Base-by-base conservation (phyloP, 2,113 vertebrate species). In the Passer montanus region DNA sequence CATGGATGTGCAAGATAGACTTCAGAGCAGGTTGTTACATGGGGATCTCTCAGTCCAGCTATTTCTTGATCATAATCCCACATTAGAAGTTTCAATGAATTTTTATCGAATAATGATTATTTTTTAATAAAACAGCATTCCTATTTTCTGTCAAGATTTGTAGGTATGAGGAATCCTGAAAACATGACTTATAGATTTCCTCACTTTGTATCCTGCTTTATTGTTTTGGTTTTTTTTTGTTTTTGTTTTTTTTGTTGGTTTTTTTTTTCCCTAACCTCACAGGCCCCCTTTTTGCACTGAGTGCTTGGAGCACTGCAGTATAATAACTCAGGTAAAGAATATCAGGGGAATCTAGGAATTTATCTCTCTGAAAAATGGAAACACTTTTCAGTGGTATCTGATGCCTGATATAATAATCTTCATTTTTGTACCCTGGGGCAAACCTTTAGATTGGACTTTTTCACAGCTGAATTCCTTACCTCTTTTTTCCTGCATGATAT, bases 341-440 rank as follows among this genome's bases (percentile, higher is more conserved):
- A 82, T 67, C 52, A 92, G 43, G 47, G 33, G 47, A 92, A 82
- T 87, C 46, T 43, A 73, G n/a, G 35, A 90, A 83, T 84, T 82
- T 31, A 33, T 80, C 39, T 90, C 50, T 89, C 47, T 84, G 35
- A 93, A 93, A 92, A 79, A 93, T 27, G 13, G 59, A 93, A 95
- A 75, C 64, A 75, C 15, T 83, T 79, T 80, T 37, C 55, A 70
- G 26, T 69, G 50, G 7, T 46, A 84, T 49, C 55, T 53, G 35
- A 50, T 95, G 30, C n/a, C 58, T 90, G 76, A 67, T 68, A 14
- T 60, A 83, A 49, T 87, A 59, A 67, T 94, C 56, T 89, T 81
- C 19, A 20, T n/a, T 82, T 78, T 94, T 93, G 33, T 37, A 44
- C 53, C 85, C 21, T 81, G 23, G 39, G 44, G 84, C 37, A 94